Evolutionary conservation across 2,113 vertebrate genomes (phyloP).

Genomic region (Varanus salvator): DNA sequence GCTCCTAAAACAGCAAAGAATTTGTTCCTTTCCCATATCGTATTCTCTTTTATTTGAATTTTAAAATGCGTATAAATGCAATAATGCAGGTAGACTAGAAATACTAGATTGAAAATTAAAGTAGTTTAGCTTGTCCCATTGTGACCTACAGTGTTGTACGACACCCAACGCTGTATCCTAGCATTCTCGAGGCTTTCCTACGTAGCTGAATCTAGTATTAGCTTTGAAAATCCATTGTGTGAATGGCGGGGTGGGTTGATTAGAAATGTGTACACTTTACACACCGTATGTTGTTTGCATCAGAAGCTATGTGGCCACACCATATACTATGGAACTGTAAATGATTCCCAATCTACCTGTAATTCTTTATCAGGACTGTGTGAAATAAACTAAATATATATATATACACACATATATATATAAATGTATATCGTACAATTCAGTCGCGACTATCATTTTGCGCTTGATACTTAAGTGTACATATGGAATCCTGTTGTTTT

Average conservation of each 20-base stretch:
- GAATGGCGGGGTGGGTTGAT: constrained; percentile 71
- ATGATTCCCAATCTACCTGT: constrained; percentile 76
- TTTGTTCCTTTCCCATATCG: constrained; percentile 77
- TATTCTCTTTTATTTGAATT: constrained; percentile 76
- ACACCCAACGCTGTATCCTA: constrained; percentile 74
- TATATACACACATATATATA: constrained; percentile 56
- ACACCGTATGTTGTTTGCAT: constrained; percentile 73
- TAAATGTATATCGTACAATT: constrained; percentile 68
- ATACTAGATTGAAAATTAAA: constrained; percentile 77
- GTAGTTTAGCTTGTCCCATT: constrained; percentile 81
- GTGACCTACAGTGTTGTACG: constrained; percentile 76
- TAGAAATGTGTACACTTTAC: constrained; percentile 70
- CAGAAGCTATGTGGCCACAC: constrained; percentile 77
- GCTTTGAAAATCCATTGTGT: constrained; percentile 76
- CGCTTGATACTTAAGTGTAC: neutral
- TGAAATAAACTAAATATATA: constrained; percentile 77
- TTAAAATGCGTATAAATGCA: constrained; percentile 84
- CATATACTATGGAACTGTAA: constrained; percentile 77
- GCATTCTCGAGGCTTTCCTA: constrained; percentile 74
- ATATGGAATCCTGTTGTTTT: neutral
- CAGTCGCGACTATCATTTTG: constrained; percentile 47
- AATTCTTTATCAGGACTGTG: constrained; percentile 77
- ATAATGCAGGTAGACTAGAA: constrained; percentile 84
- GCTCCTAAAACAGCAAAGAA: constrained; percentile 76
- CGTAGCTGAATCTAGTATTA: constrained; percentile 76